Percentiles rank a stretch among this genome's conserved stretches.
phyloP scores from a whole-genome alignment of 2,888 invertebrate genomes.

The Sarcophaga caerulescens region DNA sequence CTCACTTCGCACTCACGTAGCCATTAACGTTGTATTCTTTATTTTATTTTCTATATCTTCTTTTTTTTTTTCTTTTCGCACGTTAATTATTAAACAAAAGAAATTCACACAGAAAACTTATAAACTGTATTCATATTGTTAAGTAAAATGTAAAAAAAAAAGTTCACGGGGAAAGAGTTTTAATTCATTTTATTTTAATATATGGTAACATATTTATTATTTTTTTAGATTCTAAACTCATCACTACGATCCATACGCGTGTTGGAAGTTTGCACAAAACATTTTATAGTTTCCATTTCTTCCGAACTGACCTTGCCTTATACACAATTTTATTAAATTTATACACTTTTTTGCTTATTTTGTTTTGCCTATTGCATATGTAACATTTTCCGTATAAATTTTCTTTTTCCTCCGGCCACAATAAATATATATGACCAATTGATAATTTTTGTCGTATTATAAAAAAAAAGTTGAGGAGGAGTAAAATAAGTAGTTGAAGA shows the following conservation, averaged over 20 bases:
- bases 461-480: conserved; percentile 39
- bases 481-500: conserved; percentile 42
- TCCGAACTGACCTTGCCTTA: conserved; percentile 63
- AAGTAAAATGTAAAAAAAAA: neutral
- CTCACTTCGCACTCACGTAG: conserved; percentile 60
- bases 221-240: conserved; percentile 52
- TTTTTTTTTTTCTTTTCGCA: conserved; percentile 10
- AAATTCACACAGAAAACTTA: conserved; percentile 21
- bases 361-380: neutral
- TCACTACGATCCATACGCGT: conserved; percentile 49
- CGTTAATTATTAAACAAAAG: conserved; percentile 44
- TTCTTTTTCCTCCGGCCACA: conserved; percentile 24
- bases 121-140: conserved; percentile 22
- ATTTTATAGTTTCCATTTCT: conserved; percentile 44
- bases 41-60: neutral
- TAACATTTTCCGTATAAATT: conserved; percentile 35
- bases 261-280: conserved; percentile 50
- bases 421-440: conserved; percentile 37
- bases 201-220: neutral
- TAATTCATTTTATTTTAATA: conserved; percentile 5
- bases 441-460: conserved; percentile 38
- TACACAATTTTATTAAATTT: conserved; percentile 55
- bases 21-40: conserved; percentile 28
- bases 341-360: conserved; percentile 7
- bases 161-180: conserved; percentile 36